Percentiles rank a stretch among this genome's conserved stretches.
Conservation (phyloP, 2,888 invertebrate species). For the Lepidocyrtinus sp. region DNA sequence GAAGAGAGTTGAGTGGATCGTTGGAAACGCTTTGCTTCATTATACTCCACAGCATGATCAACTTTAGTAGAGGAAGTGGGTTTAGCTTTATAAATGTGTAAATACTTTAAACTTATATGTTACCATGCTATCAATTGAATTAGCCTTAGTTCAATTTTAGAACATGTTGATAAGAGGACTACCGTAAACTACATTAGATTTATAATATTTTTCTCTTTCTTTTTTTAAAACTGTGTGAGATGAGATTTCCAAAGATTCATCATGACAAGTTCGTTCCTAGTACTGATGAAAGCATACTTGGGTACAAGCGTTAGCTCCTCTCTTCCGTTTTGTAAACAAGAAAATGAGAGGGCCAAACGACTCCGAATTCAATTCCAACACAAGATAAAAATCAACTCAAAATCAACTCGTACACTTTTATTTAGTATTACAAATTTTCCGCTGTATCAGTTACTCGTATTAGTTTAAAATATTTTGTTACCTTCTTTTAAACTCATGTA, state of each 20-base stretch:
- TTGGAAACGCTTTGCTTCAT: neutral
- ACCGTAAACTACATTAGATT: slow-evolving; percentile 6
- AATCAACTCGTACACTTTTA: slow-evolving; percentile 41
- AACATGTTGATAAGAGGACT: neutral
- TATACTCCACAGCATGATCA: neutral
- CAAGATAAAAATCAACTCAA: slow-evolving; percentile 47
- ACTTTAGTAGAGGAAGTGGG: neutral
- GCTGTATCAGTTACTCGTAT: neutral
- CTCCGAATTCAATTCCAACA: slow-evolving; percentile 64
- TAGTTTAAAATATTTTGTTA: too few relatives aligned
- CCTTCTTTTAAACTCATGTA: neutral
- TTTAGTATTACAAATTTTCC: slow-evolving; percentile 14
- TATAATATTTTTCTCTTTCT: slow-evolving; percentile 13
- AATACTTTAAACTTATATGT: neutral
- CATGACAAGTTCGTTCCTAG: slow-evolving; percentile 63
- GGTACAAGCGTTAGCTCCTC: slow-evolving; percentile 62
- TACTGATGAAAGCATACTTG: slow-evolving; percentile 67
- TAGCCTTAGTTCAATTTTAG: neutral
- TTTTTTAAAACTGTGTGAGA: slow-evolving; percentile 56
- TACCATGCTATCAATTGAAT: slow-evolving; percentile 9
- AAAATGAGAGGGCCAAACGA: slow-evolving; percentile 52
- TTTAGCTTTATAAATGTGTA: neutral
- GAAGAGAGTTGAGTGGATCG: neutral
- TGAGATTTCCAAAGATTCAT: slow-evolving; percentile 62
- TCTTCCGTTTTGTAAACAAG: neutral